phyloP scores from a whole-genome alignment of 2,888 invertebrate species.

The Operophtera brumata region DNA sequence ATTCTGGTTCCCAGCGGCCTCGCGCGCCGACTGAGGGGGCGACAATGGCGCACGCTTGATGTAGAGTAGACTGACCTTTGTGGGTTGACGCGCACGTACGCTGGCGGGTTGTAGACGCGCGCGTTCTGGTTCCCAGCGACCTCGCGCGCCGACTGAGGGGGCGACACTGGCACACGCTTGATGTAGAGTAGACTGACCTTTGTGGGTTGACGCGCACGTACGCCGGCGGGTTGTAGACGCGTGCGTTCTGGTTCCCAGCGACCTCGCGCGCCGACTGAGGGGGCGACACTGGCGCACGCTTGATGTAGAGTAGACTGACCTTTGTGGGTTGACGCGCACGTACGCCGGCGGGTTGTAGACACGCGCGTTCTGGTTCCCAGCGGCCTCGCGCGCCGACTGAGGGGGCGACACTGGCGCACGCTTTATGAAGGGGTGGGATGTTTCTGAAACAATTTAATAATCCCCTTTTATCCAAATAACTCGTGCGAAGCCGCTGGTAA shows the following conservation, averaged over 20 bases:
- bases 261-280: constrained; percentile 38
- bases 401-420: constrained; percentile 27
- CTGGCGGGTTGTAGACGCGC: constrained; percentile 40
- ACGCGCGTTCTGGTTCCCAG: constrained; percentile 42
- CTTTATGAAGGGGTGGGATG: constrained; percentile 42
- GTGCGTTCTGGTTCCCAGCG: constrained; percentile 42
- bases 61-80: not conserved
- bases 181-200: not conserved
- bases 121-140: constrained; percentile 42
- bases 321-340: constrained; percentile 25
- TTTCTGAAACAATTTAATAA: constrained; percentile 32
- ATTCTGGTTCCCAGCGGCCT: constrained; percentile 38
- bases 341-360: constrained; percentile 45
- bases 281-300: constrained; percentile 20
- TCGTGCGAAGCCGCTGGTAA: no score
- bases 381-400: constrained; percentile 36
- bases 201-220: constrained; percentile 35
- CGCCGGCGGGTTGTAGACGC: constrained; percentile 40
- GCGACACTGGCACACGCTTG: constrained; percentile 23
- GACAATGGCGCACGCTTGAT: constrained; percentile 22
- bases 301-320: not conserved
- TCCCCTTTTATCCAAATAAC: no score
- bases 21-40: constrained; percentile 38
- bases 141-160: constrained; percentile 38
- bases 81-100: constrained; percentile 36